phyloP scores from a whole-genome alignment of 2,888 invertebrate genomes.

The Chloroclysta siterata region DNA sequence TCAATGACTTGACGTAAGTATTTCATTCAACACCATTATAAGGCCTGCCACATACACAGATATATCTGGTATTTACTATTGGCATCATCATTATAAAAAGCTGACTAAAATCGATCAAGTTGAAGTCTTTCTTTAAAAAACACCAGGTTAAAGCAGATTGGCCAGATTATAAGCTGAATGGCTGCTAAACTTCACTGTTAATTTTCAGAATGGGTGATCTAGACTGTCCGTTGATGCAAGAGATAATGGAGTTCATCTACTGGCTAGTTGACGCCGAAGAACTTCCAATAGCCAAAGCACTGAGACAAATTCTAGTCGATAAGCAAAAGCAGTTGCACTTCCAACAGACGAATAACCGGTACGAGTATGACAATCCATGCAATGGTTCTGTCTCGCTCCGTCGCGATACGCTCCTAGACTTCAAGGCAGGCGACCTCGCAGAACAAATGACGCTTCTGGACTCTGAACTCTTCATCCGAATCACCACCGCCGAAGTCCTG shows the following conservation, averaged over 20 bases:
- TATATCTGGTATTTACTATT: no score
- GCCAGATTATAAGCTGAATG: not conserved
- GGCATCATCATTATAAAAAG: no score
- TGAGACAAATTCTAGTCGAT: slow-evolving; percentile 95
- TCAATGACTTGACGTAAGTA: slow-evolving; percentile 98
- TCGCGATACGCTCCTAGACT: slow-evolving; percentile 91
- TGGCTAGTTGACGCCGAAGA: slow-evolving; percentile 96
- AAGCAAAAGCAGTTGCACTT: slow-evolving; percentile 88
- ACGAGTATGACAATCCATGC: slow-evolving; percentile 76
- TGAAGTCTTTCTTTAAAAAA: not conserved
- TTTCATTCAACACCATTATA: not conserved
- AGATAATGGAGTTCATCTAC: slow-evolving; percentile 96
- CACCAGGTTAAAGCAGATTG: not conserved
- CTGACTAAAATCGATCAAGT: no score
- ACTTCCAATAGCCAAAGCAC: slow-evolving; percentile 94
- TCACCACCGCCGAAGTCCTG: slow-evolving; percentile 98
- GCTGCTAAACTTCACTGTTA: not conserved
- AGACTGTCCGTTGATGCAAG: slow-evolving; percentile 90
- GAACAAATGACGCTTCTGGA: slow-evolving; percentile 99
- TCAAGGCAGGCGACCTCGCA: slow-evolving; percentile 97
- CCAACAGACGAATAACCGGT: slow-evolving; percentile 75
- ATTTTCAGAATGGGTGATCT: slow-evolving; percentile 91
- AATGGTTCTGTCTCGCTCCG: slow-evolving; percentile 74
- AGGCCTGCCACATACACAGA: no score
- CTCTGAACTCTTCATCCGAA: slow-evolving; percentile 96